Evolutionary conservation across 2,888 invertebrate genomes (phyloP), one percentile per base, ranked within the genome.

Genomic region (Nysson spinosus): DNA sequence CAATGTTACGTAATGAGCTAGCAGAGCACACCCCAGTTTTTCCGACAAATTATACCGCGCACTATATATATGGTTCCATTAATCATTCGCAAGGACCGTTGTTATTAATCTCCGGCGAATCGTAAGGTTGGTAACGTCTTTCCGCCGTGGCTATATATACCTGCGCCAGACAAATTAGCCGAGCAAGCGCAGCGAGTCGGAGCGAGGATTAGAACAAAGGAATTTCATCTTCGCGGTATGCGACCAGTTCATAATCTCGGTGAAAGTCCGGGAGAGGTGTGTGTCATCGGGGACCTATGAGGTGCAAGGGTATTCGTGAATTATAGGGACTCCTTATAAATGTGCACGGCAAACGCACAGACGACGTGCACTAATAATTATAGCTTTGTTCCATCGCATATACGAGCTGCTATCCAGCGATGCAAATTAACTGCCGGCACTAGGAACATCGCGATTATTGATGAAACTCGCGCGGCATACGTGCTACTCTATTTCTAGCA

Each of bases 341-440:
- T 79, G 84, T 82, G 80, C 75, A 62, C 79, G 79, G 65, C 78
- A 75, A 75, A 69, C 61, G 57, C 72, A 52, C 83, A 85, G 85
- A 85, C 85, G 85, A 83, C 85, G 80, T 79, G 82, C 83, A 81
- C 84, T 85, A 86, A 86, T 85, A 85, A 86, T 86, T 85, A 85
- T 83, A 83, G 83, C 84, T 83, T 84, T 85, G 83, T 82, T 73
- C 77, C 69, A 69, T 69, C 72, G 73, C 47, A 52, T 70, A 72
- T 61, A 65, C 67, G 62, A 61, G 50, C 66, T 64, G 68, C 68
- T 68, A 78, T 74, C 72, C 80, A 68, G 66, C 73, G 69, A 77
- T 81, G 80, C 78, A 75, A 81, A 81, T 82, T 82, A 81, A 82
- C 60, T 47, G 52, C 9, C 43, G 28, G 43, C 26, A 3, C 9